A percentile compares a stretch with the other conserved stretches of the same genome.
Conservation (phyloP, 2,113 vertebrate genomes). For the Ceyx margarethae region DNA sequence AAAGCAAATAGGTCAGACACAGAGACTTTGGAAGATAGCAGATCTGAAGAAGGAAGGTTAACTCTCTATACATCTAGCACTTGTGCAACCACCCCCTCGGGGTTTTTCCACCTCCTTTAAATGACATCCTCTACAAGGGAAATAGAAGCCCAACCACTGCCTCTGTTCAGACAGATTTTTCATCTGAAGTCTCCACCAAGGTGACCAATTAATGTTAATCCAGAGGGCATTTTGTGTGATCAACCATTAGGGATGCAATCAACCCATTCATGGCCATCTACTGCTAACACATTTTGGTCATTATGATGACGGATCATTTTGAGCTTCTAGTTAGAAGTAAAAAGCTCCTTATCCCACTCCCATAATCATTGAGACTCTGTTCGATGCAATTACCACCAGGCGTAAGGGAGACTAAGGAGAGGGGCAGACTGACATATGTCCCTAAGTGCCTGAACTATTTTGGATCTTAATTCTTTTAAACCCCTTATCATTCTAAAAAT, state of each 20-base stretch:
- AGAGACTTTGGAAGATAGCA: not conserved
- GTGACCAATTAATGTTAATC: constrained; percentile 52
- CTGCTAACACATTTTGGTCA: constrained; percentile 29
- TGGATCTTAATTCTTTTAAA: constrained; percentile 27
- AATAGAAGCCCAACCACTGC: not conserved
- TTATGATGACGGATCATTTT: constrained; percentile 44
- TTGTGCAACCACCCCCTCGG: not conserved
- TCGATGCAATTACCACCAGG: constrained; percentile 1
- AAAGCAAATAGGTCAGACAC: not conserved
- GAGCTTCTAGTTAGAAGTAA: not conserved
- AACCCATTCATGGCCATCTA: constrained; percentile 30
- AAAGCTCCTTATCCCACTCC: constrained; percentile 21
- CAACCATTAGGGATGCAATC: constrained; percentile 47
- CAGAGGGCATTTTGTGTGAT: constrained; percentile 33
- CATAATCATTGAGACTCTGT: not conserved
- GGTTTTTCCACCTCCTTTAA: not conserved
- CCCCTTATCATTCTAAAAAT: not conserved
- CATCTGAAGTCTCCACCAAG: not conserved
- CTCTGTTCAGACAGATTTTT: not conserved
- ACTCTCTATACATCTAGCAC: not conserved
- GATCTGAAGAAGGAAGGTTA: not conserved
- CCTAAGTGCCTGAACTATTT: not conserved
- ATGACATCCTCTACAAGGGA: not conserved
- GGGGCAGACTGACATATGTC: not conserved
- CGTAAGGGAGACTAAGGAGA: not conserved